Evolutionary conservation across 2,797 vertebrate genomes (phyloP).

Genomic region (Tenualosa thibaudeaui): DNA sequence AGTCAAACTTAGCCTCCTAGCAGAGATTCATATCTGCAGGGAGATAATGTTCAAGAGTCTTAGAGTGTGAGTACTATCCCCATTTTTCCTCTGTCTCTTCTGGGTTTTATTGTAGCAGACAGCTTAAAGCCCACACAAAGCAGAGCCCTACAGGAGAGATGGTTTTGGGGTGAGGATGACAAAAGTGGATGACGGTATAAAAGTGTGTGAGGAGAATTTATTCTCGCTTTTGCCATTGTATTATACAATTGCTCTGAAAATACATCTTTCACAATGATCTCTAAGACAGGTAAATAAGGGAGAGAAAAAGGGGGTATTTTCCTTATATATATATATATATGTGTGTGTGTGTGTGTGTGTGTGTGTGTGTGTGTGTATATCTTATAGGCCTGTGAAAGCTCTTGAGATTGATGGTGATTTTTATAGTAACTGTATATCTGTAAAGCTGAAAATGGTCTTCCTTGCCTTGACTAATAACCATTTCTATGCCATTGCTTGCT

Average conservation of each 20-base stretch:
- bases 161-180: neutral
- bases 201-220: neutral
- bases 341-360: too few relatives aligned
- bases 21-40: neutral
- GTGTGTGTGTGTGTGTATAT: neutral
- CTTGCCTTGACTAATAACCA: neutral
- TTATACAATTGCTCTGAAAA: neutral
- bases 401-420: neutral
- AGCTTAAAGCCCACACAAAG: neutral
- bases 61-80: neutral
- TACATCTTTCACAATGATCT: neutral
- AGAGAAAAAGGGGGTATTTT: neutral
- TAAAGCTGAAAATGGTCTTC: too few relatives aligned
- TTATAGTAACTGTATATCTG: neutral
- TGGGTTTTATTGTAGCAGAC: neutral
- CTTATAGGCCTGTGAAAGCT: neutral
- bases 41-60: neutral
- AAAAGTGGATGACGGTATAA: neutral
- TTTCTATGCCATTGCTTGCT: neutral
- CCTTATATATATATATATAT: neutral
- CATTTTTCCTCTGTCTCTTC: neutral
- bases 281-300: neutral
- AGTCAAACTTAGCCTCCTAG: neutral
- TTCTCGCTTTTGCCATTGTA: neutral
- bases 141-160: neutral